Base-by-base conservation (phyloP, 2,113 vertebrate genomes). In the Clarias gariepinus region DNA sequence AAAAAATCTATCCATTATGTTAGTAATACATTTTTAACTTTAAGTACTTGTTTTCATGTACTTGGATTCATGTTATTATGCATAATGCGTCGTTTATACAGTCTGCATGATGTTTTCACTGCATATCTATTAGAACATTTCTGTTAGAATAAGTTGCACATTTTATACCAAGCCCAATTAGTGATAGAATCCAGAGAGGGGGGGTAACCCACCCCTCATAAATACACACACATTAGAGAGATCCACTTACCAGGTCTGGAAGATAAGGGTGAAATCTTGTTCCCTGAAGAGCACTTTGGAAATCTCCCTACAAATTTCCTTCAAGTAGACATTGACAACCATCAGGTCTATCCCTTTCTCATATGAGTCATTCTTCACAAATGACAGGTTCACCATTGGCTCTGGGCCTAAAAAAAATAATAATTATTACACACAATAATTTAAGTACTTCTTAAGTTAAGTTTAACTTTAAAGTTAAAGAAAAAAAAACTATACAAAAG, bases 321-420 rank as follows among this genome's bases (percentile, higher is more conserved):
- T 99, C 91, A 97, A 93, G 0, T 99, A 99, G 73, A 99, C 96
- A 0, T 99, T 98, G 6, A 99, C 98, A 80, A 99, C 98, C 94
- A 99, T 97, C 11, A 97, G 93, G 90, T 99, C 98, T 0, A 96
- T 98, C 55, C 98, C 98, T 90, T 99, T 99, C 94, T 99, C 98
- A 0, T 99, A 99, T 0, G 96, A 98, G 85, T 99, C 97, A 58
- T 97, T 98, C 94, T 99, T 99, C 91, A 98, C 95, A 88, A 95
- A 94, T 8, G 94, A 94, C 92, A 99, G 91, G 94, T 96, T 98
- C 84, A 99, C 96, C 92, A 97, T 96, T 28, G 96, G 96, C 90
- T 98, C 97, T 5, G 95, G 96, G 74, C 94, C 97, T 95, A 66
- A 74, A 73, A 60, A 82, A 57, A 15, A 63, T 33, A 52, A 25